Conservation (phyloP, 2,888 invertebrate genomes). For the Protophormia terraenovae region DNA sequence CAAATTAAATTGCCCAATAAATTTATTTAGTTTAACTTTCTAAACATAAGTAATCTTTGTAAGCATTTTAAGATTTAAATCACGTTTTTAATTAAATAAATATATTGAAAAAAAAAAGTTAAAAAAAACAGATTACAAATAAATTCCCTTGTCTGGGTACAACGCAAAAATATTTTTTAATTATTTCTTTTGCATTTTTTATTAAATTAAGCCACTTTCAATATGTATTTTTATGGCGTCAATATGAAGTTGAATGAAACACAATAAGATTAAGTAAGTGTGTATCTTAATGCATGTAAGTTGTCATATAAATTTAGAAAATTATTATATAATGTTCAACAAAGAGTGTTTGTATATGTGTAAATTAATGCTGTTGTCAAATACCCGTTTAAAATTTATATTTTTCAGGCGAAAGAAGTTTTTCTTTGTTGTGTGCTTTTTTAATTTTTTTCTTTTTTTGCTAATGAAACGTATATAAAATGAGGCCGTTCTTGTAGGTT, state of each 20-base stretch:
- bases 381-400: neutral
- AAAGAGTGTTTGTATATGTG: neutral
- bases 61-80: constrained; percentile 33
- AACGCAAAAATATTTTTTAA: neutral
- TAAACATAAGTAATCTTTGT: constrained; percentile 18
- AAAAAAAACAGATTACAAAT: neutral
- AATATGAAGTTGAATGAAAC: neutral
- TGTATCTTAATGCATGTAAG: constrained; percentile 35
- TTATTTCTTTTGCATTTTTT: neutral
- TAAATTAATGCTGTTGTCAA: neutral
- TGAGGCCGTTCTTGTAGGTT: neutral
- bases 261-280: constrained; percentile 46
- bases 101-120: neutral
- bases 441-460: neutral
- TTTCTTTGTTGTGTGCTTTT: neutral
- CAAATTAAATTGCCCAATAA: neutral
- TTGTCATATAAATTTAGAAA: constrained; percentile 44
- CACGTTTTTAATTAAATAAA: constrained; percentile 64
- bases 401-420: neutral
- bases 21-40: constrained; percentile 20
- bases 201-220: neutral
- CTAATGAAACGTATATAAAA: constrained; percentile 5
- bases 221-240: constrained; percentile 22
- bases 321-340: constrained; percentile 13
- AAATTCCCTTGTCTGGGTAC: neutral